These are phyloP conservation scores for Nemopilema nomurai DNA, from an alignment of 30 jellyfish, hydroid and myxozoan genomes.

Conservation along the genomic window DNA sequence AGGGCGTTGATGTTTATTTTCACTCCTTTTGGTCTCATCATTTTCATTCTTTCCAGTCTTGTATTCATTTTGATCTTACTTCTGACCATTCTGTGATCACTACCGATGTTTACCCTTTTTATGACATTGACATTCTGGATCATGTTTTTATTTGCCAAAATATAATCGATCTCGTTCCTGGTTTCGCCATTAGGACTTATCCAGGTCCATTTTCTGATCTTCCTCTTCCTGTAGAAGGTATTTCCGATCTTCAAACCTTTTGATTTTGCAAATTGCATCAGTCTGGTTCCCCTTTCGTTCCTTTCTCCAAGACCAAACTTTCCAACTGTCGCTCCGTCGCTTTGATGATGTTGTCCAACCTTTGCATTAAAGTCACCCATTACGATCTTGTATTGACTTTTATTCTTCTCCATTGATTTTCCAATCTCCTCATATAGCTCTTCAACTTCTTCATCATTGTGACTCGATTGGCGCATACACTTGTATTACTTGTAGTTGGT, in stretches of 20 bases:
- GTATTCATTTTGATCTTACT: conserved; percentile 27
- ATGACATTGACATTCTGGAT: conserved; percentile 7
- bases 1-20: conserved; percentile 35
- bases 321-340: conserved; percentile 59
- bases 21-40: conserved; percentile 21
- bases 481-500: conserved; percentile 54
- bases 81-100: conserved; percentile 60
- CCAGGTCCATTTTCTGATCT: conserved; percentile 48
- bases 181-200: conserved; percentile 23
- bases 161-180: conserved; percentile 46
- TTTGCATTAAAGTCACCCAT: conserved; percentile 40
- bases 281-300: conserved; percentile 59
- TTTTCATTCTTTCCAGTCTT: conserved; percentile 34
- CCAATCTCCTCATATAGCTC: conserved; percentile 52
- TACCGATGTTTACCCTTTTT: conserved; percentile 44
- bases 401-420: conserved; percentile 36
- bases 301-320: conserved; percentile 52
- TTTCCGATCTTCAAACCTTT: conserved; percentile 31
- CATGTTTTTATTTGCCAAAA: conserved; percentile 21
- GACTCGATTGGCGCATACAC: conserved; percentile 65
- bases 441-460: conserved; percentile 65
- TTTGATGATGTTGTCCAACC: conserved; percentile 52
- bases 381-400: conserved; percentile 40
- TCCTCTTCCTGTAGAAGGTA: conserved; percentile 31
- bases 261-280: conserved; percentile 37